A percentile compares a stretch with the other conserved stretches of the same genome.
phyloP scores from a whole-genome alignment of 2,797 vertebrate genomes.

The Sebastiscus albofasciatus region DNA sequence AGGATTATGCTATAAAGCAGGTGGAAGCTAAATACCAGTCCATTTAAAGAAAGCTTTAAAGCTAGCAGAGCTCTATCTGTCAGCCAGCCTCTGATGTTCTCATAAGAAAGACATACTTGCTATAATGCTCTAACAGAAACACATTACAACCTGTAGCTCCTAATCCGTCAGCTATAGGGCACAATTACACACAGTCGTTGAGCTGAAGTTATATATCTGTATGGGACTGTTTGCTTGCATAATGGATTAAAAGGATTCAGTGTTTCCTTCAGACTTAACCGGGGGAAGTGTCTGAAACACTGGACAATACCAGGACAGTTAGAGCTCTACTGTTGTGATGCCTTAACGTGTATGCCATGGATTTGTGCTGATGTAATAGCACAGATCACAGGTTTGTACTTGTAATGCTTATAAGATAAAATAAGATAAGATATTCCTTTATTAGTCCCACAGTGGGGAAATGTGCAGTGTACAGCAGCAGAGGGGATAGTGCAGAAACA shows the following conservation, averaged over 20 bases:
- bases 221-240: neutral
- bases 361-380: neutral
- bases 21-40: neutral
- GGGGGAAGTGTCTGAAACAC: neutral
- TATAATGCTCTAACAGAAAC: neutral
- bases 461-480: too few species aligned
- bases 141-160: neutral
- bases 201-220: neutral
- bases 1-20: neutral
- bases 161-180: neutral
- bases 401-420: neutral
- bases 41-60: neutral
- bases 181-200: neutral
- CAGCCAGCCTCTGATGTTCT: neutral
- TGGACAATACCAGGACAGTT: neutral
- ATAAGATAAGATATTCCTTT: too few species aligned
- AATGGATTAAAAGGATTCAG: neutral
- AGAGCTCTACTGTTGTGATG: neutral
- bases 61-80: neutral
- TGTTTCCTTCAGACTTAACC: neutral
- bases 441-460: too few species aligned
- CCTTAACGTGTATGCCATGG: neutral
- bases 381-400: neutral
- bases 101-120: neutral
- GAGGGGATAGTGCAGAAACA: too few species aligned